A percentile compares a stretch with the other conserved stretches of the same genome.
These are phyloP conservation scores for Larimichthys crocea DNA, from an alignment of 2,113 vertebrate species.

Conservation along the genomic window DNA sequence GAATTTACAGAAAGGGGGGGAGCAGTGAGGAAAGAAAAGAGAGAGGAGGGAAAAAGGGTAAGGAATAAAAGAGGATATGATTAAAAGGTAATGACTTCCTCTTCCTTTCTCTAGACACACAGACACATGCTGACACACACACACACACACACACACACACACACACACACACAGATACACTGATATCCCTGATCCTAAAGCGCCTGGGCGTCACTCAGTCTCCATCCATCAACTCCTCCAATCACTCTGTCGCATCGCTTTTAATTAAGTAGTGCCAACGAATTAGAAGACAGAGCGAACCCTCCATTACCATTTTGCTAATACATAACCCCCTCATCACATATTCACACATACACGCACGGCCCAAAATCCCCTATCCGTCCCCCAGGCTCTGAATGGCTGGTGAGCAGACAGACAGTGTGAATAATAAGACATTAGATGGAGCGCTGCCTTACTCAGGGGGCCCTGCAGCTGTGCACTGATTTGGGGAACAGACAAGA, in stretches of 20 bases:
- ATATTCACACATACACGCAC: slow-evolving; percentile 31
- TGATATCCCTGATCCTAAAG: slow-evolving; percentile 47
- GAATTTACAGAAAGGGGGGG: slow-evolving; percentile 60
- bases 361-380: slow-evolving; percentile 40
- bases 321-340: slow-evolving; percentile 66
- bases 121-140: slow-evolving; percentile 32
- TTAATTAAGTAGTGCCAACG: slow-evolving; percentile 73
- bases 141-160: slow-evolving; percentile 39
- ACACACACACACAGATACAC: slow-evolving; percentile 26
- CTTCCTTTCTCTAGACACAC: slow-evolving; percentile 56
- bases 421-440: slow-evolving; percentile 80
- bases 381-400: slow-evolving; percentile 63
- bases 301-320: slow-evolving; percentile 68
- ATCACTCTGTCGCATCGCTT: slow-evolving; percentile 71
- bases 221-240: slow-evolving; percentile 71
- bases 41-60: slow-evolving; percentile 31
- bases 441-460: slow-evolving; percentile 61
- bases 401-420: slow-evolving; percentile 75
- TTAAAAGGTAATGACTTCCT: slow-evolving; percentile 80
- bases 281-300: slow-evolving; percentile 69
- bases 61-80: slow-evolving; percentile 66
- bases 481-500: slow-evolving; percentile 58
- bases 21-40: slow-evolving; percentile 37
- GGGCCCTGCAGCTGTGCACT: slow-evolving; percentile 77
- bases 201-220: slow-evolving; percentile 50